These are phyloP conservation scores for Amaurobius ferox DNA, from an alignment of 2,888 invertebrate species.

Conservation along the genomic window DNA sequence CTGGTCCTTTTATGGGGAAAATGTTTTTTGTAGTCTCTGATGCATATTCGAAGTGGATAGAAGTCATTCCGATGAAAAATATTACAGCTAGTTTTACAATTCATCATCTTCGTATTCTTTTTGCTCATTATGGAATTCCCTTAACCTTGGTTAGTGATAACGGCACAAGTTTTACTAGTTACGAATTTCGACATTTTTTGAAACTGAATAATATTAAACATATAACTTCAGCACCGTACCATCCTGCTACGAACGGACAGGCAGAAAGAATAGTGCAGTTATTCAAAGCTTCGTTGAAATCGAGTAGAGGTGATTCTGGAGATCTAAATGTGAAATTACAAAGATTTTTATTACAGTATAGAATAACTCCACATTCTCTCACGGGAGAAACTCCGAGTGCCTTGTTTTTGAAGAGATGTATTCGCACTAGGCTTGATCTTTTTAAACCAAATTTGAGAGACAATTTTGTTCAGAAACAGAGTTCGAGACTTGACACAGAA, in stretches of 20 bases:
- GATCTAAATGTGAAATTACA: constrained; percentile 54
- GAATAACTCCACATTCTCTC: constrained; percentile 53
- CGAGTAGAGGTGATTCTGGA: constrained; percentile 47
- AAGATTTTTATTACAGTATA: constrained; percentile 53
- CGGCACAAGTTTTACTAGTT: constrained; percentile 46
- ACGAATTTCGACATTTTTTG: constrained; percentile 37
- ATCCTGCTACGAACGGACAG: constrained; percentile 74
- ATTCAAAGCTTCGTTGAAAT: constrained; percentile 50
- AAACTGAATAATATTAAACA: constrained; percentile 72
- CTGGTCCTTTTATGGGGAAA: constrained; percentile 43
- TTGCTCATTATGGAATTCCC: constrained; percentile 53
- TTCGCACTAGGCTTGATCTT: constrained; percentile 34
- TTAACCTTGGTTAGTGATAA: constrained; percentile 51
- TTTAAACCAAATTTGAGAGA: constrained; percentile 42
- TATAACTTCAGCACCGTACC: constrained; percentile 72
- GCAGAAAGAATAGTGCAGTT: constrained; percentile 74
- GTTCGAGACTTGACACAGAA: constrained; percentile 48
- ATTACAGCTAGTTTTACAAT: constrained; percentile 34
- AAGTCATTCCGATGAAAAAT: constrained; percentile 30
- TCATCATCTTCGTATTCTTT: too few species aligned
- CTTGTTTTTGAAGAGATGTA: constrained; percentile 38
- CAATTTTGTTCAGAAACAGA: constrained; percentile 36
- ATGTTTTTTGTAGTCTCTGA: constrained; percentile 39
- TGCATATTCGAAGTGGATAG: constrained; percentile 49
- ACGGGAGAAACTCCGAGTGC: constrained; percentile 52